Percentiles rank a stretch among this genome's conserved stretches.
phyloP scores from a whole-genome alignment of 2,797 vertebrate genomes.

The Coreius guichenoti region DNA sequence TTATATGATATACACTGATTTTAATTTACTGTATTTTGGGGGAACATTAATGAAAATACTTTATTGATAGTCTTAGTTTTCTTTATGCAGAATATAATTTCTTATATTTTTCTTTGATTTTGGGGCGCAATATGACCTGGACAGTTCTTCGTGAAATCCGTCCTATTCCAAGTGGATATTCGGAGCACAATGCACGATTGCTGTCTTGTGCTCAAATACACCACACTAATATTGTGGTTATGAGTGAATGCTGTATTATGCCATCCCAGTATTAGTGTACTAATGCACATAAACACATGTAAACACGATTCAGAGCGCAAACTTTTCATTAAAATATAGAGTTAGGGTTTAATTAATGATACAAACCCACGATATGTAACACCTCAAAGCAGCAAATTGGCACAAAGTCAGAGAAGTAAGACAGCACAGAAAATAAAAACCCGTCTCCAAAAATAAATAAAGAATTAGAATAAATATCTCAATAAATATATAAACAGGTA shows the following conservation, averaged over 20 bases:
- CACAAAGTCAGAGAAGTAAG: slow-evolving; percentile 86
- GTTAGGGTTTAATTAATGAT: slow-evolving; percentile 88
- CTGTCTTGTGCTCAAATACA: not conserved
- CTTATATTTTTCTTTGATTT: not conserved
- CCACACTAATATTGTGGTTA: not conserved
- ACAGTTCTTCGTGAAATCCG: not conserved
- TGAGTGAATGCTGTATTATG: not conserved
- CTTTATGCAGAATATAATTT: not conserved
- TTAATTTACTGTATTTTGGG: not conserved
- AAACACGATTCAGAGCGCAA: slow-evolving; percentile 66
- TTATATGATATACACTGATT: not conserved
- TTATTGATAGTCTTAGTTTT: not conserved
- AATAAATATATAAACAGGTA: slow-evolving; percentile 87
- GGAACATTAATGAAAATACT: not conserved
- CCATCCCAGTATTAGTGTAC: not conserved
- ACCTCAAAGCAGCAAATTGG: slow-evolving; percentile 89
- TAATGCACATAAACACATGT: slow-evolving; percentile 45
- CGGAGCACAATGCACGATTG: not conserved
- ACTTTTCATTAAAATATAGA: slow-evolving; percentile 83
- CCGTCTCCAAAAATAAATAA: slow-evolving; percentile 82
- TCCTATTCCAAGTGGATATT: not conserved
- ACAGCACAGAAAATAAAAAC: slow-evolving; percentile 86
- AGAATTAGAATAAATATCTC: slow-evolving; percentile 86
- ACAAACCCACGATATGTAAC: slow-evolving; percentile 89
- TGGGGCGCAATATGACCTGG: not conserved